phyloP scores from a whole-genome alignment of 2,888 invertebrate genomes.

The Hirtodrosophila trivittata region DNA sequence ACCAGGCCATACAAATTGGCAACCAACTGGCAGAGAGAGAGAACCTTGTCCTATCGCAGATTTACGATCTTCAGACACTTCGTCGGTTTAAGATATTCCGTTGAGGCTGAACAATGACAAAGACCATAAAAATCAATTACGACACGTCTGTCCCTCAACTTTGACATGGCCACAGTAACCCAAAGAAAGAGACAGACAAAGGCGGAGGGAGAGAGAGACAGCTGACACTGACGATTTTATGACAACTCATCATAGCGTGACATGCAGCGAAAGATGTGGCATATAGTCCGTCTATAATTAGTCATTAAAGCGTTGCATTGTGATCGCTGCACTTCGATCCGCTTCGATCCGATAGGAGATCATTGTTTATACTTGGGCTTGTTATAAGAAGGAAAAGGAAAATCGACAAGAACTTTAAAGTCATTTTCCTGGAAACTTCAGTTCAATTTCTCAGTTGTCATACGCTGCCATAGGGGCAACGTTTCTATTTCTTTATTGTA shows the following conservation, averaged over 20 bases:
- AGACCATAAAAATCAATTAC: conserved; percentile 79
- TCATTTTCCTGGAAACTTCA: conserved; percentile 51
- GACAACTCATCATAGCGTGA: conserved; percentile 81
- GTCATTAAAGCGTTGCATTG: conserved; percentile 81
- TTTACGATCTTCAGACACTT: conserved; percentile 62
- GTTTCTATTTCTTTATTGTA: not conserved
- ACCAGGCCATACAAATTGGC: conserved; percentile 61
- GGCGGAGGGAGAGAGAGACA: not conserved
- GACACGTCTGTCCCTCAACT: conserved; percentile 77
- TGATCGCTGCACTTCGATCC: conserved; percentile 31
- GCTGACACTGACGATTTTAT: conserved; percentile 74
- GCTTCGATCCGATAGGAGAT: conserved; percentile 32
- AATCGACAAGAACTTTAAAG: conserved; percentile 50
- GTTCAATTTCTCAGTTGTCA: conserved; percentile 47
- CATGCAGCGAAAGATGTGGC: conserved; percentile 50
- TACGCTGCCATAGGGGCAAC: conserved; percentile 50
- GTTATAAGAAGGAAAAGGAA: conserved; percentile 33
- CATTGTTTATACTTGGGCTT: conserved; percentile 33
- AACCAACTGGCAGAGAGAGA: conserved; percentile 34
- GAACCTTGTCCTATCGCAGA: conserved; percentile 37
- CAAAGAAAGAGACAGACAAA: not conserved
- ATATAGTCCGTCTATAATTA: conserved; percentile 76
- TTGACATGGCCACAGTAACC: conserved; percentile 58
- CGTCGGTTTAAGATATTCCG: conserved; percentile 15
- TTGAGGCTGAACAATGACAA: conserved; percentile 60